Evolutionary conservation across 2,113 vertebrate species (phyloP).

Genomic region (Atractosteus spatula): DNA sequence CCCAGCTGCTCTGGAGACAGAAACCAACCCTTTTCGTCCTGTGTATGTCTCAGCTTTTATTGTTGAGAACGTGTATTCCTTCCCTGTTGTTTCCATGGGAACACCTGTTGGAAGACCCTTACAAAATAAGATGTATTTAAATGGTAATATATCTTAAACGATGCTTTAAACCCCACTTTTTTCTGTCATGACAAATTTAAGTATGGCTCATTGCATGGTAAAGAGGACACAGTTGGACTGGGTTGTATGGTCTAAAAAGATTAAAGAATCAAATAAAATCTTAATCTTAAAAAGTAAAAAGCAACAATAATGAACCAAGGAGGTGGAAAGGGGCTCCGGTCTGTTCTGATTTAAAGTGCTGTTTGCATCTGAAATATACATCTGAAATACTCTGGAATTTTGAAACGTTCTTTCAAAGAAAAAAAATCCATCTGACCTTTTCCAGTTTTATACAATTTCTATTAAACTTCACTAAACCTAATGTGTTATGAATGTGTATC

Average conservation of each 20-base stretch:
- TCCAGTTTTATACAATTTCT: no score
- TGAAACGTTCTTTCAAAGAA: no score
- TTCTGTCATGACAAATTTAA: slow-evolving; percentile 45
- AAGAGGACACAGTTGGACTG: slow-evolving; percentile 24
- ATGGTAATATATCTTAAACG: slow-evolving; percentile 58
- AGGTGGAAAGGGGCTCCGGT: slow-evolving; percentile 11
- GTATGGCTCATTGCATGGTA: slow-evolving; percentile 46
- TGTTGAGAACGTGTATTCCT: slow-evolving; percentile 15
- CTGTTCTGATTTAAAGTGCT: slow-evolving; percentile 49
- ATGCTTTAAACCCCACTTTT: slow-evolving; percentile 44
- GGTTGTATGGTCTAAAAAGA: slow-evolving; percentile 12
- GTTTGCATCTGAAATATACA: slow-evolving; percentile 19
- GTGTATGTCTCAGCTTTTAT: slow-evolving; percentile 14
- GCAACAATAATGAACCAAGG: slow-evolving; percentile 31
- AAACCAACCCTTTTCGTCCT: neutral
- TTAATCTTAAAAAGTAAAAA: slow-evolving; percentile 35
- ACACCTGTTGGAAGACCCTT: slow-evolving; percentile 55
- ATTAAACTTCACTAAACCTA: no score
- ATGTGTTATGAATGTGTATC: no score
- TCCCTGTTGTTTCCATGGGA: slow-evolving; percentile 53
- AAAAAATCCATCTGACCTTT: no score
- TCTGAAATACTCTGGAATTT: no score
- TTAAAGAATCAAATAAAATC: slow-evolving; percentile 13
- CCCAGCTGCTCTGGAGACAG: slow-evolving; percentile 31
- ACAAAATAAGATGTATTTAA: slow-evolving; percentile 61